Percentiles rank a stretch among this genome's conserved stretches.
These are phyloP conservation scores for Aurelia sp. DNA, from an alignment of 30 jellyfish, hydroid and myxozoan species.

Conservation along the genomic window DNA sequence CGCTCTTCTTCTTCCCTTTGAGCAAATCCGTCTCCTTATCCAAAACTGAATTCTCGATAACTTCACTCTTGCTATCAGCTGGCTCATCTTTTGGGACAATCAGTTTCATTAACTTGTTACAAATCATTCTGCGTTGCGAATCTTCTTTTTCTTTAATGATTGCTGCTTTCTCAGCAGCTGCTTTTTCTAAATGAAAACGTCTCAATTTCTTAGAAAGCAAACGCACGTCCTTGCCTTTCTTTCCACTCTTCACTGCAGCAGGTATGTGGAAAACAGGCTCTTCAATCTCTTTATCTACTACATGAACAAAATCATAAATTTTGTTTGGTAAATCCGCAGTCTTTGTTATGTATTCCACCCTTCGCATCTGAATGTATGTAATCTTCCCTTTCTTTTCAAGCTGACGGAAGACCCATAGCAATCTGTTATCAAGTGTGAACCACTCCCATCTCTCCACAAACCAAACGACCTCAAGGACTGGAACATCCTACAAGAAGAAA, in stretches of 20 bases:
- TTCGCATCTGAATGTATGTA: constrained; percentile 50
- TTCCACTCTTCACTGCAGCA: constrained; percentile 18
- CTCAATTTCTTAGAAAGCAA: constrained; percentile 21
- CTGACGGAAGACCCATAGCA: constrained; percentile 72
- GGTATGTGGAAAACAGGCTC: constrained; percentile 10
- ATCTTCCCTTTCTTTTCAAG: constrained; percentile 59
- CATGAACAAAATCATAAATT: constrained; percentile 3
- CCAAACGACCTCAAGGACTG: constrained; percentile 74
- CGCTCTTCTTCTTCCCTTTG: no score
- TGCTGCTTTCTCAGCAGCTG: no score
- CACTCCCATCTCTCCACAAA: constrained; percentile 69
- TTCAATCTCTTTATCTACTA: constrained; percentile 23
- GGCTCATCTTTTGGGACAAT: no score
- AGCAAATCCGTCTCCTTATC: no score
- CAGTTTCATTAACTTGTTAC: no score
- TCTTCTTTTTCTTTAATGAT: background rate
- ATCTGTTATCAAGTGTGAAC: constrained; percentile 52
- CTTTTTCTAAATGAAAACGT: constrained; percentile 7
- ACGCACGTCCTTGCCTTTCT: constrained; percentile 16
- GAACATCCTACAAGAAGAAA: constrained; percentile 14
- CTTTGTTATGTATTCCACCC: constrained; percentile 35
- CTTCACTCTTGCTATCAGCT: no score
- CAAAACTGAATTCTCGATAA: no score
- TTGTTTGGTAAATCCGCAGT: constrained; percentile 5
- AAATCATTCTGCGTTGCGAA: background rate